These are phyloP conservation scores for Misgurnus anguillicaudatus DNA, from an alignment of 2,113 vertebrate genomes.

Conservation along the genomic window DNA sequence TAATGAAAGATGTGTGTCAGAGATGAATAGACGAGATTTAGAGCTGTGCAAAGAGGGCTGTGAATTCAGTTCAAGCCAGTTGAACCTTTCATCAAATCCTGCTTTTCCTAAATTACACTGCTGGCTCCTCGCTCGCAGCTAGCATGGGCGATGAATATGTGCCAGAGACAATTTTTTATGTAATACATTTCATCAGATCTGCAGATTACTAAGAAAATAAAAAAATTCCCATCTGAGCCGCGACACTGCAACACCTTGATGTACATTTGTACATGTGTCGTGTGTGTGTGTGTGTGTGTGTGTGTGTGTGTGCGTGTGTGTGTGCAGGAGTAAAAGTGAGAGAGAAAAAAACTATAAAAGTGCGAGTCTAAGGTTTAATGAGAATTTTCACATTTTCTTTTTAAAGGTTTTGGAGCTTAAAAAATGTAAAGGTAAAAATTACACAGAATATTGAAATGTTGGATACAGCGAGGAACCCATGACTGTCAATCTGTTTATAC, in stretches of 20 bases:
- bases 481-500: too few relatives aligned
- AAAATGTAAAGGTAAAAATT: too few relatives aligned
- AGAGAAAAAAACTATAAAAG: background rate
- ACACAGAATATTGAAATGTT: too few relatives aligned
- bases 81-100: conserved; percentile 61
- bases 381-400: too few relatives aligned
- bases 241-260: conserved; percentile 31
- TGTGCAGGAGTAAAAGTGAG: background rate
- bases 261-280: background rate
- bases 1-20: conserved; percentile 56
- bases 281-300: conserved; percentile 5
- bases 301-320: background rate
- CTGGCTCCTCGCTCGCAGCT: conserved; percentile 24
- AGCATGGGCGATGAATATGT: conserved; percentile 39
- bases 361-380: too few relatives aligned
- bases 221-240: conserved; percentile 56
- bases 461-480: too few relatives aligned
- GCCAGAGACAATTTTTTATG: conserved; percentile 56
- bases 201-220: conserved; percentile 55
- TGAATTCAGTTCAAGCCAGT: conserved; percentile 44
- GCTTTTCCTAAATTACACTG: conserved; percentile 45
- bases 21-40: conserved; percentile 49
- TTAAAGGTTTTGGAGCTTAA: too few relatives aligned
- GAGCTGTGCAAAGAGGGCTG: conserved; percentile 27
- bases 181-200: conserved; percentile 54